Evolutionary conservation across 2,888 invertebrate genomes (phyloP), one percentile per base, ranked within the genome.

Genomic region (Siphonodentalium dalli): DNA sequence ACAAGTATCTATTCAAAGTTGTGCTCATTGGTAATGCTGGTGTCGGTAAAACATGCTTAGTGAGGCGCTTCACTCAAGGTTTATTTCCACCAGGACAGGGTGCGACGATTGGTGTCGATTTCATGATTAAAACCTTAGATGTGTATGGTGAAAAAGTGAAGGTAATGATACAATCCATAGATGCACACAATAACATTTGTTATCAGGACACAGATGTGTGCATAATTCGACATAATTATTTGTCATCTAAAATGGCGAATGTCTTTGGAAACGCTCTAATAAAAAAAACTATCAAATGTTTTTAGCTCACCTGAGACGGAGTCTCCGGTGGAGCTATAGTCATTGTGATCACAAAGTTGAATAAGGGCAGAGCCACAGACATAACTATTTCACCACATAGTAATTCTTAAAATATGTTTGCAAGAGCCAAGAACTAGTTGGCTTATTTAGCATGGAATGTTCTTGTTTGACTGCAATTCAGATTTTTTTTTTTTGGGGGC

Each of bases 71-170:
- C 82, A 98, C 97, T 34, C 74, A 89, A 88, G 97, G 97, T 2
- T 84, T 97, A 42, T 98, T 98, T 84, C 97, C 97, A 45, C 96
- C 96, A 28, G 97, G 97, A 13, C 97, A 98, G 85, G 96, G 96
- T 68, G 97, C 97, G 51, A 98, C 97, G 3, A 98, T 98, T 74
- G 97, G 97, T 52, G 97, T 98, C 24, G 98, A 98, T 86, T 98
- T 98, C 82, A 96, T 98, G 96, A 97, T 98, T 61, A 98, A 98
- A 85, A 96, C 96, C 47, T 93, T 98, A 8, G 95, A 96, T 86
- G 92, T 98, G 52, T 95, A 77, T 54, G 83, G 83, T 39, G 83
- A 84, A 47, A 83, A 82, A 73, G 79, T 84, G 27, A 84, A 84
- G 74, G 83, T 83, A 61, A 60, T 59, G 42, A 28, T 9, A n/a